Evolutionary conservation across 2,888 invertebrate genomes (phyloP), one percentile per base, ranked within the genome.

Genomic region (Pseudococcus jackbeardsleyi): DNA sequence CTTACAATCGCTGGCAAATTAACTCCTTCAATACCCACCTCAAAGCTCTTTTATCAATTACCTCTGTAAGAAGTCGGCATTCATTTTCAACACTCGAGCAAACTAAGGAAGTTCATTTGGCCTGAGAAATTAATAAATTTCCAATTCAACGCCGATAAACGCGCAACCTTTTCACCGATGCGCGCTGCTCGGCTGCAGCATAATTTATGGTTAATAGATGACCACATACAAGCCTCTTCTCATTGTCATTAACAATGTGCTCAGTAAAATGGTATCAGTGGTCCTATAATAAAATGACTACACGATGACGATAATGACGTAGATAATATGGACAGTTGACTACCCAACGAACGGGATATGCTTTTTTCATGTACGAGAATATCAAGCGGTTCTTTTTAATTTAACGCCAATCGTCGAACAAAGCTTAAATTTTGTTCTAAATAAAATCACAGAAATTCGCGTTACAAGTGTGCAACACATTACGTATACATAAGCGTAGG

Each of bases 181-280:
- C 59, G 17, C 26, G 46, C 7, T 33, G 26, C 33, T 4, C 17
- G n/a, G 26, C 26, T 79, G 42, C 42, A 39, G 79, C 79, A 79
- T 79, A 79, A 79, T 79, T 79, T 79, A 79, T 33, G 26, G 42
- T 46, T 42, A 79, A 79, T 79, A 79, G 79, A 79, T 42, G 79
- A 79, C 79, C 79, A 79, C 79, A 42, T 79, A 79, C 79, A 79
- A 79, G 79, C 46, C 9, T 79, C 42, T 33, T 26, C 42, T 79
- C 42, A 79, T 42, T 79, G 79, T 79, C 79, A 79, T 79, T 42
- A 79, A 79, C 79, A 79, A 79, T 79, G 79, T 79, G 79, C 17
- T 46, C 46, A 19, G 79, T 33, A 79, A 79, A 79, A 79, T 79
- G 79, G 42, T 42, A 79, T 79, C 19, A 42, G 15, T 79, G 79